Evolutionary conservation across 1,140 invertebrate species (phyloP).

Genomic region (Formica exsecta): DNA sequence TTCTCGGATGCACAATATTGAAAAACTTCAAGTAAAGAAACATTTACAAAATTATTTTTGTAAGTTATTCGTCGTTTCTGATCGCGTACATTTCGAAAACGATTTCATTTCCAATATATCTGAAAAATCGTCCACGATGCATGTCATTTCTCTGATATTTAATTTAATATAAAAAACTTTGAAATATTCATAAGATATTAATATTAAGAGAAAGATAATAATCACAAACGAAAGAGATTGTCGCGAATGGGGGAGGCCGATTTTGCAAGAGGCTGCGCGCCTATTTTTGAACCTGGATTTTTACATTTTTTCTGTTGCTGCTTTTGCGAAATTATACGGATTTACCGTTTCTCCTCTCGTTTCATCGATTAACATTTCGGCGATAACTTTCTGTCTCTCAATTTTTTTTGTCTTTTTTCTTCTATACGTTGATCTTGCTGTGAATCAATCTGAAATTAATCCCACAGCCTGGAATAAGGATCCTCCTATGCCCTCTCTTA

Average conservation of each 20-base stretch:
- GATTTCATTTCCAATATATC: neutral
- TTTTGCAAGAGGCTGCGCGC: constrained; percentile 42
- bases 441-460: constrained; percentile 61
- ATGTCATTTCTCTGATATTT: neutral
- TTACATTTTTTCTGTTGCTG: constrained; percentile 76
- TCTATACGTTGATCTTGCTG: neutral
- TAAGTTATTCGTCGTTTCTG: too few relatives aligned
- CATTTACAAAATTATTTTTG: too few relatives aligned
- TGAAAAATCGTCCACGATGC: neutral
- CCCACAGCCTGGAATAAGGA: neutral
- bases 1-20: too few relatives aligned
- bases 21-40: too few relatives aligned
- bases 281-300: constrained; percentile 68
- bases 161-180: neutral
- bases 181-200: neutral
- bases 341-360: constrained; percentile 76
- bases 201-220: neutral
- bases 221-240: neutral
- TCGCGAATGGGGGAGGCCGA: constrained; percentile 53
- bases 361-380: constrained; percentile 51
- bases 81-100: too few relatives aligned
- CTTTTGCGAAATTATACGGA: constrained; percentile 78
- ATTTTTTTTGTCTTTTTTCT: constrained; percentile 11
- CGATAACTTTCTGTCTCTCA: constrained; percentile 9
- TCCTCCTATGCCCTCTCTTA: constrained; percentile 32